A percentile compares a stretch with the other conserved stretches of the same genome.
Conservation (phyloP, 2,113 vertebrate species). For the Chloropsis hardwickii region DNA sequence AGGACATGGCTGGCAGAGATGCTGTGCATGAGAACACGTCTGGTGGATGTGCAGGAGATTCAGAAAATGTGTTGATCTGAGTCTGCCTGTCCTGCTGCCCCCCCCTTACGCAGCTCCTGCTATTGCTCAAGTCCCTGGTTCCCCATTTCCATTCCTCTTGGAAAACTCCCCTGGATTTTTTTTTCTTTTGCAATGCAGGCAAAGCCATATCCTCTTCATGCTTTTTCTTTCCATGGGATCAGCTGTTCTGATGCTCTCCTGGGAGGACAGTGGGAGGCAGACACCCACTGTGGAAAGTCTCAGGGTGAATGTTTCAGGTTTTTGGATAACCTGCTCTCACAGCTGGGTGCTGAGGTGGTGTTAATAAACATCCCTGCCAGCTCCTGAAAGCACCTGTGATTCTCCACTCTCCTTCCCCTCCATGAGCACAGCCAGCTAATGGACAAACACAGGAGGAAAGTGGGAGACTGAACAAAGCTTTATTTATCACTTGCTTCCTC, state of each 20-base stretch:
- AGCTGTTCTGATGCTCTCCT: not conserved
- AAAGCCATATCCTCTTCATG: not conserved
- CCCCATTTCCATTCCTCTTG: not conserved
- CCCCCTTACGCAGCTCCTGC: not conserved
- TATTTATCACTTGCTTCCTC: not conserved
- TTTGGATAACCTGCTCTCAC: not conserved
- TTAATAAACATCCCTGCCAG: not conserved
- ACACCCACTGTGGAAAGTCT: not conserved
- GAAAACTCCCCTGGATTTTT: not conserved
- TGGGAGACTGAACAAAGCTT: not conserved
- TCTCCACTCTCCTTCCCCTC: not conserved
- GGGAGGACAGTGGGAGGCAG: not conserved
- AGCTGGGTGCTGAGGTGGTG: not conserved
- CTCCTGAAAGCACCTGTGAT: not conserved
- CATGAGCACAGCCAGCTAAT: not conserved
- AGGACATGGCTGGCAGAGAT: not conserved
- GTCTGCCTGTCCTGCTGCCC: not conserved
- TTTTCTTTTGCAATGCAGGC: not conserved
- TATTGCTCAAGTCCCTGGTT: not conserved
- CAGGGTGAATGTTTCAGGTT: not conserved
- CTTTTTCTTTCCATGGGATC: not conserved
- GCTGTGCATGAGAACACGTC: rapidly evolving
- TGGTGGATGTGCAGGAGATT: not conserved
- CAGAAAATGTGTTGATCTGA: not conserved
- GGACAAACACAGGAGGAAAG: not conserved